phyloP scores from a whole-genome alignment of 2,888 invertebrate species.

The Biston stratarius region DNA sequence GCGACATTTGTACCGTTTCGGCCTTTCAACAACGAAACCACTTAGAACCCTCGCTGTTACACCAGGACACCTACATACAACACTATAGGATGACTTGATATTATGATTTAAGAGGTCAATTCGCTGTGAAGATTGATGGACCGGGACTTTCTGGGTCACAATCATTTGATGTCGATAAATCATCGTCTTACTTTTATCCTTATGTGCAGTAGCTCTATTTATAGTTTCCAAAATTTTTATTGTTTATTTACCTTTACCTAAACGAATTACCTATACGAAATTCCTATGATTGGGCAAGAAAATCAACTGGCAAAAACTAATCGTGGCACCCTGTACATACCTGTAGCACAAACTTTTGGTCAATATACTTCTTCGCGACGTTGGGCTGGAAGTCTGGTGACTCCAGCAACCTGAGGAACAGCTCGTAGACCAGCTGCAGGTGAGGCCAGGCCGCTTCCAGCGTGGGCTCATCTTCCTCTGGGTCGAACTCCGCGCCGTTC shows the following conservation, averaged over 20 bases:
- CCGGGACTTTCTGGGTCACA: slow-evolving; percentile 19
- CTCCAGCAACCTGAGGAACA: slow-evolving; percentile 93
- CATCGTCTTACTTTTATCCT: neutral
- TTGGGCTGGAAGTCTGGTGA: slow-evolving; percentile 97
- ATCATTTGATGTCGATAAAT: slow-evolving; percentile 14
- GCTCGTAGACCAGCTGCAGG: slow-evolving; percentile 93
- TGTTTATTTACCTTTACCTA: too few relatives aligned
- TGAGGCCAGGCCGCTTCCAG: slow-evolving; percentile 98
- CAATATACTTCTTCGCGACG: slow-evolving; percentile 96
- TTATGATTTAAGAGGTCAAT: slow-evolving; percentile 25
- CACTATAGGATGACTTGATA: slow-evolving; percentile 6
- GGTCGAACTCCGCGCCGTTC: slow-evolving; percentile 95
- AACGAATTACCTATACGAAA: too few relatives aligned
- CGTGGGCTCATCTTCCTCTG: slow-evolving; percentile 98
- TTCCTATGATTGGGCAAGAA: too few relatives aligned
- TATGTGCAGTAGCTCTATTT: neutral
- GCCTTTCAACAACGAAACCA: slow-evolving; percentile 28
- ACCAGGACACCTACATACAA: slow-evolving; percentile 14
- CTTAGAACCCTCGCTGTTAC: slow-evolving; percentile 20
- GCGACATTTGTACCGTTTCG: slow-evolving; percentile 25
- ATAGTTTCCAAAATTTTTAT: neutral
- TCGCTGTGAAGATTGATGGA: slow-evolving; percentile 17
- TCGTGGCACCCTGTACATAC: slow-evolving; percentile 78
- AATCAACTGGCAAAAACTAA: neutral
- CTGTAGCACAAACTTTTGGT: slow-evolving; percentile 97